These are phyloP conservation scores for Kryptolebias marmoratus DNA, from an alignment of 2,113 vertebrate genomes.

Conservation along the genomic window DNA sequence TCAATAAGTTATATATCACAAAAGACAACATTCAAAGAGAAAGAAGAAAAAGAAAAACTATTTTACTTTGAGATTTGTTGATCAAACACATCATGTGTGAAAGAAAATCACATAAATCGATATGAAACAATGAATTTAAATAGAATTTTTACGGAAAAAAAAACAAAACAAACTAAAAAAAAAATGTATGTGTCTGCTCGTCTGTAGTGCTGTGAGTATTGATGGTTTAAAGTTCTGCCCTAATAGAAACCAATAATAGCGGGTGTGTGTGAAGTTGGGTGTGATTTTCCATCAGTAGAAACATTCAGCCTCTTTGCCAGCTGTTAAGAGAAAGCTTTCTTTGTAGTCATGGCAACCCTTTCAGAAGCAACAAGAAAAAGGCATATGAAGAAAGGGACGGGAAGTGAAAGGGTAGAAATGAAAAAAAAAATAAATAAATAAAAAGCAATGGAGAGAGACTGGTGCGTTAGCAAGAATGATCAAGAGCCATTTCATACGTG, in stretches of 20 bases:
- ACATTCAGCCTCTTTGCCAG: constrained; percentile 20
- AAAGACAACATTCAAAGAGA: background rate
- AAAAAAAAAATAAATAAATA: constrained; percentile 4
- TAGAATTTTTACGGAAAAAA: no score
- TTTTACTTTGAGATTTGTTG: background rate
- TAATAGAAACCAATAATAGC: background rate
- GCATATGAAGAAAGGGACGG: background rate
- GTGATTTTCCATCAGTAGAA: constrained; percentile 40
- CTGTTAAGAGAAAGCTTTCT: constrained; percentile 40
- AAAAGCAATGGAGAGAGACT: constrained; percentile 6
- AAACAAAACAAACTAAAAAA: background rate
- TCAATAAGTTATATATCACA: background rate
- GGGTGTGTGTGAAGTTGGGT: background rate
- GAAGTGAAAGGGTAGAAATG: background rate
- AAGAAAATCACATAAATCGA: no score
- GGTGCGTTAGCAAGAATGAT: constrained; percentile 9
- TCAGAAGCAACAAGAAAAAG: constrained; percentile 13
- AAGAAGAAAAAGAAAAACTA: background rate
- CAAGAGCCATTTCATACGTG: constrained; percentile 22
- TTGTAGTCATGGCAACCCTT: constrained; percentile 55
- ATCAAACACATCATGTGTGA: background rate
- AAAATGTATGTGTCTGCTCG: background rate
- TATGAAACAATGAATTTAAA: no score
- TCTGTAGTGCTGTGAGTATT: constrained; percentile 2
- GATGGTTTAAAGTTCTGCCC: constrained; percentile 11